Conservation (phyloP, 1,140 invertebrate genomes). For the Drosophila jambulina region DNA sequence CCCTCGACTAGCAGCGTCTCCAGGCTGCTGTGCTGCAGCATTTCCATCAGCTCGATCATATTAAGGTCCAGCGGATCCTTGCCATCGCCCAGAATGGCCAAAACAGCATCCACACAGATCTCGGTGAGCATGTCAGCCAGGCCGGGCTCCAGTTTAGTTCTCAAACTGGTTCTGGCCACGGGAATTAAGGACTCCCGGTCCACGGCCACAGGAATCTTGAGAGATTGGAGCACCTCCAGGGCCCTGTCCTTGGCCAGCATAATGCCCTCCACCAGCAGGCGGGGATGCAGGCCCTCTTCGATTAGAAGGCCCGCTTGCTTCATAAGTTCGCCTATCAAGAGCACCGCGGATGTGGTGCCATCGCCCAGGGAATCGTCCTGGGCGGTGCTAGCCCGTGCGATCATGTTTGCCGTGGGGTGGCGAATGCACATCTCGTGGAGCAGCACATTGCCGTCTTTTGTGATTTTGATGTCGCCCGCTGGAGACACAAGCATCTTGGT, state of each 20-base stretch:
- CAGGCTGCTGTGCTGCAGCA: conserved; percentile 98
- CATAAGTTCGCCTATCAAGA: conserved; percentile 98
- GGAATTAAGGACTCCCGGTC: conserved; percentile 89
- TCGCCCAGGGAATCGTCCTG: conserved; percentile 99
- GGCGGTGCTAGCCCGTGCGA: conserved; percentile 98
- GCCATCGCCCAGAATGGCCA: conserved; percentile 90
- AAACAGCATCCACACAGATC: conserved; percentile 95
- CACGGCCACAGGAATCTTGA: conserved; percentile 90
- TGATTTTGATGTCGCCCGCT: conserved; percentile 99
- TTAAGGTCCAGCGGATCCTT: conserved; percentile 93
- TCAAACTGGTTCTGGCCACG: conserved; percentile 94
- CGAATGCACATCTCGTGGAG: conserved; percentile 99
- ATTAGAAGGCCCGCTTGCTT: conserved; percentile 97
- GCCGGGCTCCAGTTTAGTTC: conserved; percentile 95
- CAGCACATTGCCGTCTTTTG: conserved; percentile 99
- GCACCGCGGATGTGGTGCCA: conserved; percentile 99
- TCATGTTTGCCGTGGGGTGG: conserved; percentile 98
- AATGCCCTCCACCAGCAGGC: conserved; percentile 98
- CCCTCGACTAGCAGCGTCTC: conserved; percentile 95
- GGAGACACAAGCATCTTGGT: conserved; percentile 99
- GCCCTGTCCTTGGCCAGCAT: conserved; percentile 95
- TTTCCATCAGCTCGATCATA: conserved; percentile 99
- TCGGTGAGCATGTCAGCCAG: conserved; percentile 96
- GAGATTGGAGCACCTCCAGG: conserved; percentile 94
- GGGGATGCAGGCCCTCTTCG: conserved; percentile 96